Base-by-base conservation (phyloP, 2,797 vertebrate species). In the Hapalemur alaotrensis region DNA sequence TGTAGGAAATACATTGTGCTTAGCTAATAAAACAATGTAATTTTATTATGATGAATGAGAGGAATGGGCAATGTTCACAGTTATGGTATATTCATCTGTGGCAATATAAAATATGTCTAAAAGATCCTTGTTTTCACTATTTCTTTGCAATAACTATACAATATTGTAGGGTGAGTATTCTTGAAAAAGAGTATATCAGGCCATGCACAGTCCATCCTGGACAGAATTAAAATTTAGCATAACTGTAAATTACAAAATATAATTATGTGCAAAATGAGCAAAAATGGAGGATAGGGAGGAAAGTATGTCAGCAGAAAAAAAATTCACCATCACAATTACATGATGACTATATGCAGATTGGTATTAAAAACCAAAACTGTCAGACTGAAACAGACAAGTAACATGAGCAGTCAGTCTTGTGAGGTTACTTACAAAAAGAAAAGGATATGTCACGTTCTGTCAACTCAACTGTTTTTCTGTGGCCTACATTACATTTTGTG, bases 161-260 rank as follows among this genome's bases (percentile, higher is more conserved):
- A 7, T 61, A 28, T 54, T 57, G 7, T 28, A 5, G 10, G 52
- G 2, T 85, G 2, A 88, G 46, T 46, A 67, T 78, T 52, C 32
- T 38, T 87, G 23, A 83, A 96, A 95, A 63, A 75, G 48, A 61
- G 20, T 35, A 25, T 41, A 59, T 54, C 15, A 63, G 1, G 13
- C 22, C 18, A n/a, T 59, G 12, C 35, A 57, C 2, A 65, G n/a
- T 50, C 4, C 35, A 41, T 80, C 9, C 9, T 20, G 35, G 72
- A 84, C 59, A 81, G 35, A 69, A 81, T 92, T 89, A 91, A 32
- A 87, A 94, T 78, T 96, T 32, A 84, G 18, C 22, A 52, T 67
- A 89, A 61, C 2, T 81, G 22, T 18, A 75, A 92, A 65, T 70
- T 83, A 76, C 46, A 91, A 57, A 79, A 85, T 3, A 65, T 54